Evolutionary conservation across 2,797 vertebrate species (phyloP).

Genomic region (Neoniphon sammara): DNA sequence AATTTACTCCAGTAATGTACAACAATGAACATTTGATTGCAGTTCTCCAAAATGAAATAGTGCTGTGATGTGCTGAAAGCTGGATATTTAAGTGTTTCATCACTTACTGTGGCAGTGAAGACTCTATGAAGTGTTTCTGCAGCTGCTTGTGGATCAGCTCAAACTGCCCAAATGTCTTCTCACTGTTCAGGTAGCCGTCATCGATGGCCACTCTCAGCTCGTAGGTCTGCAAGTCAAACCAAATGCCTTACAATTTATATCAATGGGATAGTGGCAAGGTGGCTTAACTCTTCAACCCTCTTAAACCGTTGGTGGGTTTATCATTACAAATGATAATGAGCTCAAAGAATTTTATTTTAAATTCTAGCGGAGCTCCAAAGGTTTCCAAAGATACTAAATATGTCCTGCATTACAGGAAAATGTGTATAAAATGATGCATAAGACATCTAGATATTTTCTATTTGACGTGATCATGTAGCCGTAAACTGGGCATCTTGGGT

Average conservation of each 20-base stretch:
- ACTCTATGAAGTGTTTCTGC: slow-evolving; percentile 84
- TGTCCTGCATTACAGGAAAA: too few relatives aligned
- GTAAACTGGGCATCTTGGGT: too few relatives aligned
- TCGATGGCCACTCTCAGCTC: slow-evolving; percentile 83
- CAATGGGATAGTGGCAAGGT: neutral
- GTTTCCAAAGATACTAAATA: too few relatives aligned
- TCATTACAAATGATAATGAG: too few relatives aligned
- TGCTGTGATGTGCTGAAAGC: neutral
- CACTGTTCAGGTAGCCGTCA: slow-evolving; percentile 76
- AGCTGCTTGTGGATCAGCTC: slow-evolving; percentile 86
- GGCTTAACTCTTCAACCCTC: too few relatives aligned
- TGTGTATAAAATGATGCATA: too few relatives aligned
- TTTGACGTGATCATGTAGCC: too few relatives aligned
- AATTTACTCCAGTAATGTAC: neutral
- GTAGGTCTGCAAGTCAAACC: slow-evolving; percentile 75
- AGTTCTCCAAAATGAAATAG: neutral
- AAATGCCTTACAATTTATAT: neutral
- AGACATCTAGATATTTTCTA: neutral
- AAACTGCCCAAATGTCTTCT: slow-evolving; percentile 86
- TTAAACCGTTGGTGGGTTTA: too few relatives aligned
- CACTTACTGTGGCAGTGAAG: slow-evolving; percentile 87
- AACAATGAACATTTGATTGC: neutral
- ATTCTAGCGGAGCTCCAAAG: too few relatives aligned
- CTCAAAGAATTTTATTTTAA: too few relatives aligned
- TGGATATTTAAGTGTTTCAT: neutral